Evolutionary conservation across 2,888 invertebrate genomes (phyloP).

Genomic region (Gisinianus flammeolus): DNA sequence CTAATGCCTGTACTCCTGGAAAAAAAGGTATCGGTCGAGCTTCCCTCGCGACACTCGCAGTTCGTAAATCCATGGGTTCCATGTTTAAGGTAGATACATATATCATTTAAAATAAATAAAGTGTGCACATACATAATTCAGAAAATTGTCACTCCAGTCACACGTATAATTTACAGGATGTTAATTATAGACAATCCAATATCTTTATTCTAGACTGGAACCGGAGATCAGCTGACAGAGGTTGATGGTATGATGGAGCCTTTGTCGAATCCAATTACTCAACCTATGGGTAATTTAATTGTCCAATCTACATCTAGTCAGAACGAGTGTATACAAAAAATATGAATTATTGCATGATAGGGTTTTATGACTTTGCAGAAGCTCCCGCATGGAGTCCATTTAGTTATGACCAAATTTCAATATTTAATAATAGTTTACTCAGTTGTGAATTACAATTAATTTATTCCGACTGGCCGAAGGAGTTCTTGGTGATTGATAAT

Average conservation of each 20-base stretch:
- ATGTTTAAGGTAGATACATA: slow-evolving; percentile 37
- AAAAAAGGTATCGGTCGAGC: neutral
- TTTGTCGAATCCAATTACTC: neutral
- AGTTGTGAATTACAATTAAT: slow-evolving; percentile 9
- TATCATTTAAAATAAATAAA: neutral
- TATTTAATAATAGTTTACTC: slow-evolving; percentile 14
- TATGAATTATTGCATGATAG: too few species aligned
- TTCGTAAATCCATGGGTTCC: slow-evolving; percentile 48
- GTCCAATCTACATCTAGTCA: too few species aligned
- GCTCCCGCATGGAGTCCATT: slow-evolving; percentile 26
- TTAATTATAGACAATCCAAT: neutral
- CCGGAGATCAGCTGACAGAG: slow-evolving; percentile 2
- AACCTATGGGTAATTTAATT: neutral
- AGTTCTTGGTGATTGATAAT: slow-evolving; percentile 10
- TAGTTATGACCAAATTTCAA: slow-evolving; percentile 7
- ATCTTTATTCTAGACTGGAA: neutral
- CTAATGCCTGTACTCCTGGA: slow-evolving; percentile 20
- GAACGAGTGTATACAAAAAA: too few species aligned
- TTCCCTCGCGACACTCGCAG: slow-evolving; percentile 41
- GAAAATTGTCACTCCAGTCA: neutral
- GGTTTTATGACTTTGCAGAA: neutral
- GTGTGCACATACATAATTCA: neutral
- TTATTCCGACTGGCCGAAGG: slow-evolving; percentile 28
- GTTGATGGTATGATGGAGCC: neutral
- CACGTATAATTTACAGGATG: neutral